These are phyloP conservation scores for Urechis unicinctus DNA, from an alignment of 2,888 invertebrate genomes.

Conservation along the genomic window DNA sequence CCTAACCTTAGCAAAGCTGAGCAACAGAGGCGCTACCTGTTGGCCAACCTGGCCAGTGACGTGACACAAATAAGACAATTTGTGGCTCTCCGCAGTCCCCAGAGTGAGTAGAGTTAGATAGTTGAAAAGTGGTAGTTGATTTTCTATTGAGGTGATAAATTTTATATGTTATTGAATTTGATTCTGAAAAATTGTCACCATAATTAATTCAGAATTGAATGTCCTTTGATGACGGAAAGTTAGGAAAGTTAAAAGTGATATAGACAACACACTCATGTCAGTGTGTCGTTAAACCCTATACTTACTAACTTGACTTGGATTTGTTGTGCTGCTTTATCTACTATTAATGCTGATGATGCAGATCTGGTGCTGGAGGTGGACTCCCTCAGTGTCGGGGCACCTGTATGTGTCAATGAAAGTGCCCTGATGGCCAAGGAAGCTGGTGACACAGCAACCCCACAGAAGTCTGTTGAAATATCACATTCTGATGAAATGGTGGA, in stretches of 20 bases:
- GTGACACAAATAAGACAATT: slow-evolving; percentile 44
- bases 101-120: slow-evolving; percentile 28
- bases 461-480: background rate
- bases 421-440: background rate
- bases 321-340: no score
- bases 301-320: no score
- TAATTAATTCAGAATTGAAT: no score
- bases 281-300: no score
- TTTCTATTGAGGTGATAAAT: no score
- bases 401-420: background rate
- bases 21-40: slow-evolving; percentile 41
- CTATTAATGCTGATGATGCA: no score
- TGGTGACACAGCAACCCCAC: no score
- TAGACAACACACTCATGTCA: no score
- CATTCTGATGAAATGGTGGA: background rate
- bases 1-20: slow-evolving; percentile 43
- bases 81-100: slow-evolving; percentile 39
- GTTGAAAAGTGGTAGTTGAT: background rate
- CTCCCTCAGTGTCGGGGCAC: slow-evolving; percentile 28
- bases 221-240: no score
- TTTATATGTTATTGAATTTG: no score
- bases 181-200: no score
- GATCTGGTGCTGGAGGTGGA: slow-evolving; percentile 44
- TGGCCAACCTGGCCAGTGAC: slow-evolving; percentile 44
- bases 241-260: no score